Evolutionary conservation across 2,888 invertebrate species (phyloP).

Genomic region (Tetragonula carbonaria): DNA sequence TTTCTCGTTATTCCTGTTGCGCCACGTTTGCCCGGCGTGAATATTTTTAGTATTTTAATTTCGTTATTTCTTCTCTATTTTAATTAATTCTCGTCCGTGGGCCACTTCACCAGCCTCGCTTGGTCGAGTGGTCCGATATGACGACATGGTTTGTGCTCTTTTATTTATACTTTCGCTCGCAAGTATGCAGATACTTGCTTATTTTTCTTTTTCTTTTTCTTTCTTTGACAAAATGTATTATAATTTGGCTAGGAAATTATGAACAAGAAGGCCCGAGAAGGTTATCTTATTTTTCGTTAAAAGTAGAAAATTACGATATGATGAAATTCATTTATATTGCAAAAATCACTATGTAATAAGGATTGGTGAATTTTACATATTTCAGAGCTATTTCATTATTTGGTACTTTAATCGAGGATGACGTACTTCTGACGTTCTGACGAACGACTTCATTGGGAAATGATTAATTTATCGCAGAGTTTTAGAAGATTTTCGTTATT

Average conservation of each 20-base stretch:
- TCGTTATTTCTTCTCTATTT: slow-evolving; percentile 15
- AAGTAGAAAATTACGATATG: background rate
- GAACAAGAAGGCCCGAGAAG: background rate
- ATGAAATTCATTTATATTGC: background rate
- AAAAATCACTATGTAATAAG: too few species aligned
- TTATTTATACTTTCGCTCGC: background rate
- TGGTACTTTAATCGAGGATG: too few species aligned
- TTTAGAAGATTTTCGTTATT: too few species aligned
- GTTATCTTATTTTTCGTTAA: background rate
- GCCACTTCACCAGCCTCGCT: background rate
- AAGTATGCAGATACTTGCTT: background rate
- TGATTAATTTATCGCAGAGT: too few species aligned
- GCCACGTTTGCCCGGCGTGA: slow-evolving; percentile 10
- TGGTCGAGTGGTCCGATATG: background rate
- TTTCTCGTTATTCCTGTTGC: slow-evolving; percentile 18
- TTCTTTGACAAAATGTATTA: background rate
- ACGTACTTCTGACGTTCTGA: too few species aligned
- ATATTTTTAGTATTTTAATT: slow-evolving; percentile 19
- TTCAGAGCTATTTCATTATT: too few species aligned
- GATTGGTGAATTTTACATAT: too few species aligned
- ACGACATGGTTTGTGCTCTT: background rate
- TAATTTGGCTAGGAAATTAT: background rate
- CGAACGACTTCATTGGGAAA: too few species aligned
- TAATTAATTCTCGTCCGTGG: slow-evolving; percentile 27
- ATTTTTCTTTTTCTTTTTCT: background rate